A percentile compares a stretch with the other conserved stretches of the same genome.
phyloP scores from a whole-genome alignment of 1,140 invertebrate species.

The Calosoma granatense region DNA sequence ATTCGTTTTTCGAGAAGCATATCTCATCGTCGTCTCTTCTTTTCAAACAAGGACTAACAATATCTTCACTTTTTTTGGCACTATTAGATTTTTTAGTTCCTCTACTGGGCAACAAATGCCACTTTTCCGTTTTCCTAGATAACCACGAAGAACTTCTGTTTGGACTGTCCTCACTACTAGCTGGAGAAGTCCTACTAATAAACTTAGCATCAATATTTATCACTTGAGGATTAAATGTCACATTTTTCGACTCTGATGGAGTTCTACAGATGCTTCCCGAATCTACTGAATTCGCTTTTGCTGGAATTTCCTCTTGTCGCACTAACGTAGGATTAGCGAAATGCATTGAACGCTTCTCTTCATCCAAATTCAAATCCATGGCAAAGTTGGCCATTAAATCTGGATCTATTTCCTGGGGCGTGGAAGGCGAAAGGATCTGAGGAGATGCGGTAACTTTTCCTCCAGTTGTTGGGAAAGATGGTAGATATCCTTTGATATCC shows the following conservation, averaged over 20 bases:
- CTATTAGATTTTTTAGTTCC: constrained; percentile 18
- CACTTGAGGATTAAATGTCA: constrained; percentile 34
- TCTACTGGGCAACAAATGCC: constrained; percentile 21
- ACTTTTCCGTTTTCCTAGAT: constrained; percentile 18
- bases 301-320: constrained; percentile 16
- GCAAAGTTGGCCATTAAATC: constrained; percentile 32
- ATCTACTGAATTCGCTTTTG: constrained; percentile 22
- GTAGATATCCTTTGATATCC: constrained; percentile 11
- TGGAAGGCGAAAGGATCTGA: constrained; percentile 13
- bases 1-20: constrained; percentile 37
- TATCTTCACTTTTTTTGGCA: constrained; percentile 35
- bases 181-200: background rate
- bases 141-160: constrained; percentile 11
- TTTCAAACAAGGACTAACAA: constrained; percentile 32
- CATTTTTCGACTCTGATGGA: constrained; percentile 29
- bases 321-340: constrained; percentile 15
- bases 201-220: constrained; percentile 22
- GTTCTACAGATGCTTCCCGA: constrained; percentile 28
- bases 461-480: constrained; percentile 17
- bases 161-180: background rate
- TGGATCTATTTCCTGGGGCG: constrained; percentile 24
- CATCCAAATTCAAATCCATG: constrained; percentile 30
- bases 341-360: constrained; percentile 27
- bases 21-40: constrained; percentile 28
- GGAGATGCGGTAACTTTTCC: constrained; percentile 14